Conservation (phyloP, 1,140 invertebrate species). For the Mesaphorura yosii region DNA sequence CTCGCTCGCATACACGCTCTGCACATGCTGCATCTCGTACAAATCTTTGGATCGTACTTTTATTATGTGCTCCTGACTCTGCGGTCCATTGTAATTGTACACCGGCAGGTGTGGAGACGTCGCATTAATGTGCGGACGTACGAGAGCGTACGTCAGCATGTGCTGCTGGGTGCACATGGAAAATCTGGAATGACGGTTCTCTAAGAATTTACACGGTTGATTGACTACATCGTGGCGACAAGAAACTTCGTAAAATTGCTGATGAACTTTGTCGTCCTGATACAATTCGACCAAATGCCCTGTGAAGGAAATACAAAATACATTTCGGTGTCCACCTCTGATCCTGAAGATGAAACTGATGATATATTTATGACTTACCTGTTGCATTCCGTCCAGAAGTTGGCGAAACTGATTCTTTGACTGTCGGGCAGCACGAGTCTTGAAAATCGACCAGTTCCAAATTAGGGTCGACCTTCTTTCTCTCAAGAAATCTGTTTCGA, state of each 20-base stretch:
- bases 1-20: too few relatives aligned
- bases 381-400: constrained; percentile 56
- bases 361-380: constrained; percentile 12
- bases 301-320: constrained; percentile 1
- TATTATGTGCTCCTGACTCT: too few relatives aligned
- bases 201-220: constrained; percentile 62
- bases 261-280: constrained; percentile 34
- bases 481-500: too few relatives aligned
- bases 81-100: too few relatives aligned
- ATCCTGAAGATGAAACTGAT: not conserved
- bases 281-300: constrained; percentile 28
- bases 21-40: too few relatives aligned
- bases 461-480: too few relatives aligned
- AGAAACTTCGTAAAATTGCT: constrained; percentile 64
- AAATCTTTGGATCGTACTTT: too few relatives aligned
- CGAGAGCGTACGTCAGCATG: constrained; percentile 69
- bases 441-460: too few relatives aligned
- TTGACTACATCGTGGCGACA: constrained; percentile 56
- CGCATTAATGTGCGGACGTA: too few relatives aligned
- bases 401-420: constrained; percentile 61
- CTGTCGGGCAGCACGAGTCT: constrained; percentile 58
- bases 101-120: too few relatives aligned
- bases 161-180: constrained; percentile 70
- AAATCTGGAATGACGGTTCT: constrained; percentile 51
- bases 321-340: not conserved